Evolutionary conservation across 2,797 vertebrate genomes (phyloP).

Genomic region (Falco berigora): DNA sequence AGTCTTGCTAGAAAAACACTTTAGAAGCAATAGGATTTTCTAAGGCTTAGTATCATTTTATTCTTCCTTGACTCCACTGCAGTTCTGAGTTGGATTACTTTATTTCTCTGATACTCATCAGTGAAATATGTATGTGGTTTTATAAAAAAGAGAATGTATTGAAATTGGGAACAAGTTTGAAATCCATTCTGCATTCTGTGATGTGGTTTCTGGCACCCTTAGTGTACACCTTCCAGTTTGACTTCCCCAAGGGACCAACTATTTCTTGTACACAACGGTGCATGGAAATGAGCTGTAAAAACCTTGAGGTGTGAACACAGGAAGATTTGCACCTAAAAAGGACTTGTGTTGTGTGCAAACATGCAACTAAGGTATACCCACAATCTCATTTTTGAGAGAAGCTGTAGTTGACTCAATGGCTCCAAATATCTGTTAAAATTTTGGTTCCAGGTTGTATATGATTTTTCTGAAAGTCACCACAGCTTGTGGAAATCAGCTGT

Average conservation of each 20-base stretch:
- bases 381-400: neutral
- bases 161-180: neutral
- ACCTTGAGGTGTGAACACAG: neutral
- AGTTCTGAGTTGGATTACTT: neutral
- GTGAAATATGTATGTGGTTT: neutral
- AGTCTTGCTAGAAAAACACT: neutral
- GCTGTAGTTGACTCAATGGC: neutral
- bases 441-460: neutral
- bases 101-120: neutral
- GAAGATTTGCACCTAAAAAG: neutral
- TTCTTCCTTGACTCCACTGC: neutral
- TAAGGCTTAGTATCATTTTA: neutral
- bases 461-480: neutral
- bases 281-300: neutral
- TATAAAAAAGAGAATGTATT: neutral
- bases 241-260: neutral
- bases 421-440: neutral
- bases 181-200: neutral
- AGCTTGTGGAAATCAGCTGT: neutral
- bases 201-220: neutral
- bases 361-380: neutral
- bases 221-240: neutral
- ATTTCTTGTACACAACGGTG: accelerated
- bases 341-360: neutral
- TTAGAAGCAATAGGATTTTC: neutral